These are phyloP conservation scores for Gandaritis pyraliata DNA, from an alignment of 2,888 invertebrate species.

Conservation along the genomic window DNA sequence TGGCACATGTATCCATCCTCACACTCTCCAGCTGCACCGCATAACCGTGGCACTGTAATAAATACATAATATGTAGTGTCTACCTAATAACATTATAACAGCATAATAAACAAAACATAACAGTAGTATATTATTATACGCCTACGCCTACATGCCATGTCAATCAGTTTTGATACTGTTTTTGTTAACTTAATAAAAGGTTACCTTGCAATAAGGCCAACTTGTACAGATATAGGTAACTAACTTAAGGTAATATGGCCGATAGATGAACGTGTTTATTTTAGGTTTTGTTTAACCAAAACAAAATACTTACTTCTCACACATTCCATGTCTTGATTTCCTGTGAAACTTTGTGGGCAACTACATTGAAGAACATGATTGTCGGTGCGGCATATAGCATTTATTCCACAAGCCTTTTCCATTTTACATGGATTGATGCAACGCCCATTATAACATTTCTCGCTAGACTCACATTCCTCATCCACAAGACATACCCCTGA, in stretches of 20 bases:
- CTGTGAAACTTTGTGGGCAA: slow-evolving; percentile 94
- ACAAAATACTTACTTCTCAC: slow-evolving; percentile 87
- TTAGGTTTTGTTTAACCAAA: not conserved
- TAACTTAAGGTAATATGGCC: no score
- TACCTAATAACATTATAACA: no score
- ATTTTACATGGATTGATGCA: slow-evolving; percentile 92
- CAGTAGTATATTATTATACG: no score
- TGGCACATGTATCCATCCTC: slow-evolving; percentile 89
- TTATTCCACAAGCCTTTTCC: slow-evolving; percentile 92
- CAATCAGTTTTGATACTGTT: no score
- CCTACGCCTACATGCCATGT: no score
- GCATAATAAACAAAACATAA: no score
- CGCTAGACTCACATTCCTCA: slow-evolving; percentile 91
- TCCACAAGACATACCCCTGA: slow-evolving; percentile 90
- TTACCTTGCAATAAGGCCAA: no score
- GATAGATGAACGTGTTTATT: not conserved
- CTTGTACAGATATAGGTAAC: no score
- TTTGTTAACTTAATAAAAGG: no score
- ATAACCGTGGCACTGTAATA: slow-evolving; percentile 89
- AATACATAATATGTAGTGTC: not conserved
- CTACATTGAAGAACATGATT: slow-evolving; percentile 91
- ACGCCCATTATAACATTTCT: slow-evolving; percentile 92
- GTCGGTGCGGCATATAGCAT: slow-evolving; percentile 89
- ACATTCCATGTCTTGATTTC: slow-evolving; percentile 92
- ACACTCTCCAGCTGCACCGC: slow-evolving; percentile 89